phyloP scores from a whole-genome alignment of 53 echinoderm and acorn worm species.

The Apostichopus leukothele region DNA sequence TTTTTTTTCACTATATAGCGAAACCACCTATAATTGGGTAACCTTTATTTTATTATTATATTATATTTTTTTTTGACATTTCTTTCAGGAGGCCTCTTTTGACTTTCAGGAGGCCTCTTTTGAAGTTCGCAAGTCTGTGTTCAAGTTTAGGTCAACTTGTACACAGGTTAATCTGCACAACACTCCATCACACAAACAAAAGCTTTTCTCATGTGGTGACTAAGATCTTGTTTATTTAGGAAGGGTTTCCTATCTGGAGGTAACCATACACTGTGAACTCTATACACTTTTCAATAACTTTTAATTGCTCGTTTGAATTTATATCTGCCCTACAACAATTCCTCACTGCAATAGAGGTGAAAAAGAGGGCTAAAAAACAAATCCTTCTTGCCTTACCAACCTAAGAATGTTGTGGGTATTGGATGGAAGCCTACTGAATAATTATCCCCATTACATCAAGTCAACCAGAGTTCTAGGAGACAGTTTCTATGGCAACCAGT shows the following conservation, averaged over 20 bases:
- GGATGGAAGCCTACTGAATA: conserved; percentile 19
- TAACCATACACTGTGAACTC: not conserved
- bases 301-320: not conserved
- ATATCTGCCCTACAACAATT: not conserved
- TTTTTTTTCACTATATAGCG: not conserved
- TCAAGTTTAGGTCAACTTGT: not conserved
- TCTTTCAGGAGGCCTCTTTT: not conserved
- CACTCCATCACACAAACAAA: conserved; percentile 1
- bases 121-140: conserved; percentile 1
- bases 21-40: conserved; percentile 37
- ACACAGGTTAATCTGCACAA: not conserved
- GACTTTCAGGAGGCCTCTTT: not conserved
- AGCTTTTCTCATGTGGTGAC: not conserved
- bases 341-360: not conserved
- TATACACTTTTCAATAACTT: not conserved
- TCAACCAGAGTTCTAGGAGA: conserved; percentile 3
- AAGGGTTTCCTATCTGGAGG: not conserved
- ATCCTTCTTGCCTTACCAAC: not conserved
- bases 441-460: conserved; percentile 36
- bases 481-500: conserved; percentile 16
- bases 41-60: too few relatives aligned
- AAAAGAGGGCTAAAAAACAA: not conserved
- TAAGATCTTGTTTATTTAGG: conserved; percentile 11
- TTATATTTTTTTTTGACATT: not conserved
- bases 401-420: not conserved